A percentile compares a stretch with the other conserved stretches of the same genome.
Conservation (phyloP, 2,113 vertebrate genomes). For the Paraplagusia blochii region DNA sequence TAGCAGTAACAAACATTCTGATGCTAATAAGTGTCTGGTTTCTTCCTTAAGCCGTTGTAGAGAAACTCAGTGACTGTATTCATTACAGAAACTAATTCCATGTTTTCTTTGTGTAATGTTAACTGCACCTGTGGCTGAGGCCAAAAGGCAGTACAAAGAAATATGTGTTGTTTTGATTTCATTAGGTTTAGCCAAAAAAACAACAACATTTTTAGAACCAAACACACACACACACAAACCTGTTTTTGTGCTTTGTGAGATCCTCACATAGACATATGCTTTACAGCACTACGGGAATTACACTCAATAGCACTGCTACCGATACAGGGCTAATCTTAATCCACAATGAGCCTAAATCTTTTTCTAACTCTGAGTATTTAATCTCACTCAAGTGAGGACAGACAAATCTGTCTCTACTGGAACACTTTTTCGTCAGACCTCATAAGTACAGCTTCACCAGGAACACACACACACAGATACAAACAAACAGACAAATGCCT, state of each 20-base stretch:
- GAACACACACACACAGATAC: neutral
- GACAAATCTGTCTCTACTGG: no score
- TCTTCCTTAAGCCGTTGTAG: neutral
- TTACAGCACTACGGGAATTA: no score
- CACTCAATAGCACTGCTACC: no score
- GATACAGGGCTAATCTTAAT: no score
- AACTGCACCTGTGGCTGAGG: constrained; percentile 1
- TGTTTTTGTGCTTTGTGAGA: no score
- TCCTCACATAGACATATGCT: no score
- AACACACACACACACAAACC: neutral
- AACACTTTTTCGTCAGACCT: no score
- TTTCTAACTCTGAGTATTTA: no score
- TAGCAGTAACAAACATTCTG: neutral
- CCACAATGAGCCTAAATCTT: no score
- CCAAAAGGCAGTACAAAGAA: constrained; percentile 12
- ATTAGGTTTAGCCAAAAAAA: constrained; percentile 15
- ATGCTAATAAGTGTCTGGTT: neutral
- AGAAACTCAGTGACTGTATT: neutral
- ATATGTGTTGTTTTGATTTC: constrained; percentile 16
- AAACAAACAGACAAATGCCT: constrained; percentile 40
- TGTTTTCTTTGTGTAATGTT: neutral
- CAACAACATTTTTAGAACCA: constrained; percentile 28
- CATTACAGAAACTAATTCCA: neutral
- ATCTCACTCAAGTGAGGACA: no score
- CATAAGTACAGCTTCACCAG: no score